Evolutionary conservation across 2,797 vertebrate genomes (phyloP), one percentile per base, ranked within the genome.

Genomic region (Vultur gryphus): DNA sequence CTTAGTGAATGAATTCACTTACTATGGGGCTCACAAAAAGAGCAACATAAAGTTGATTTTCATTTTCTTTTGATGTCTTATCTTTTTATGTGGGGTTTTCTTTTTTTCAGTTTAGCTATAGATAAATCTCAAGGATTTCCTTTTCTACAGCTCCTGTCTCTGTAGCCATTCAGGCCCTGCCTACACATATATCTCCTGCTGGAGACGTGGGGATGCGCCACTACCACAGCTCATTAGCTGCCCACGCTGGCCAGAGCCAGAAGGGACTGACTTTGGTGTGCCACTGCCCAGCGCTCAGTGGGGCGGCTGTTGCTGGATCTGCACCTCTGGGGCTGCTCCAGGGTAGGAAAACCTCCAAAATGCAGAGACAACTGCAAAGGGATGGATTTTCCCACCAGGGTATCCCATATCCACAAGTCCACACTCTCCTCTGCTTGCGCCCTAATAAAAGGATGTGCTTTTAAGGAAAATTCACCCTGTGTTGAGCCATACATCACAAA

Each of bases 1-100:
- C 77, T 95, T 77, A 84, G 73, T 87, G 80, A 93, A 97, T 25
- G 29, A 93, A 95, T 81, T 94, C 82, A 91, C 85, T 97, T 89
- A 64, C 58, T 57, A 35, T 3, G 13, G 49, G 35, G 55, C 52
- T 88, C 31, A 55, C 14, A 76, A 77, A 83, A 69, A 82, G 48
- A 86, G 26, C 35, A 91, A 81, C 59, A 71, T 37, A 69, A 87
- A 94, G 75, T 59, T 62, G 79, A 83, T 85, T 83, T 75, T 37
- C 4, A 19, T 19, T 54, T 61, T 21, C 46, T 54, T 96, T 70
- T 73, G 19, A 3, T 25, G 6, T 43, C 8, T 62, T 23, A 24
- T 7, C 13, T 4, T 51, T 31, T 59, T 16, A 16, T 5, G 7
- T 11, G 3, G 11, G 15, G 2, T 39, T 83, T 58, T 65, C 35